A percentile compares a stretch with the other conserved stretches of the same genome.
Conservation (phyloP, 2,888 invertebrate genomes). For the Lasioglossum morio region DNA sequence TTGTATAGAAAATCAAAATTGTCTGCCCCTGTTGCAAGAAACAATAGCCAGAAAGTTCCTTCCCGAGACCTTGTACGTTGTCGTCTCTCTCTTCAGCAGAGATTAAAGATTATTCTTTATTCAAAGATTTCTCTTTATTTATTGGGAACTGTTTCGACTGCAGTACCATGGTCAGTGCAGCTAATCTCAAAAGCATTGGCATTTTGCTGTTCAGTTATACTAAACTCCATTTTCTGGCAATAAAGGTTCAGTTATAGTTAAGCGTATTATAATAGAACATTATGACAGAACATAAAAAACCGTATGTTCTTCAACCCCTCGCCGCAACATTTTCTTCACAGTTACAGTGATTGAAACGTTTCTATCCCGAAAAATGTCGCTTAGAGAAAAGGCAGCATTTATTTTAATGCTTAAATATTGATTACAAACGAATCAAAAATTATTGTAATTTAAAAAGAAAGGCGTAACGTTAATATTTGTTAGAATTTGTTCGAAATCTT, state of each 20-base stretch:
- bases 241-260: slow-evolving; percentile 90
- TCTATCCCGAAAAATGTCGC: no score
- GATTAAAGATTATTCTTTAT: no score
- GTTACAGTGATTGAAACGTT: no score
- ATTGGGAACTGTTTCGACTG: slow-evolving; percentile 86
- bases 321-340: no score
- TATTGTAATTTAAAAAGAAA: no score
- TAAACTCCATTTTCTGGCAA: slow-evolving; percentile 90
- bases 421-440: no score
- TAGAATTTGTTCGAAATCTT: no score
- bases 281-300: slow-evolving; percentile 90
- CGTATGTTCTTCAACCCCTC: no score
- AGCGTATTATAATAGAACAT: slow-evolving; percentile 89
- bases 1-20: neutral
- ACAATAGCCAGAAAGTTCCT: neutral
- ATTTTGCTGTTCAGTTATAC: slow-evolving; percentile 91
- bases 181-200: slow-evolving; percentile 91
- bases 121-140: slow-evolving; percentile 75
- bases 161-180: slow-evolving; percentile 88
- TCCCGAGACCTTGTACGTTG: slow-evolving; percentile 67
- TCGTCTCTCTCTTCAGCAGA: slow-evolving; percentile 77
- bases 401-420: no score
- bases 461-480: no score
- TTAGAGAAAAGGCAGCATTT: no score
- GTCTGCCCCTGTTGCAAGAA: neutral